A percentile compares a stretch with the other conserved stretches of the same genome.
These are phyloP conservation scores for Enoplolaimus lenunculus DNA, from an alignment of 2,888 invertebrate genomes.

Conservation along the genomic window DNA sequence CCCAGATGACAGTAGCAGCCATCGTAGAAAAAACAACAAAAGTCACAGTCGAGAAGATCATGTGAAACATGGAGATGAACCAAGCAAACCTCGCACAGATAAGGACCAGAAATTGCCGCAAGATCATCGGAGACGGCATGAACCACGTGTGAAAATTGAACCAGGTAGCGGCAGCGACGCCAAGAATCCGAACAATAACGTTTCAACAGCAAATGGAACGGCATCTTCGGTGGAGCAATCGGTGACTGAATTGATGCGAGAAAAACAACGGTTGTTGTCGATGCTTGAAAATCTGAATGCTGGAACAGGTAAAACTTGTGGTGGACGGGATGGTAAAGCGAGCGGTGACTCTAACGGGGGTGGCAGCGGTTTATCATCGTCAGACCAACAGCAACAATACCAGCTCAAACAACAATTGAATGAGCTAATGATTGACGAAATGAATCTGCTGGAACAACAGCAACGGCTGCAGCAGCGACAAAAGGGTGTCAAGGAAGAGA, in stretches of 20 bases:
- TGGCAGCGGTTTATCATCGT: background rate
- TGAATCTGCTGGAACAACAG: background rate
- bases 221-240: slow-evolving; percentile 33
- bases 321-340: background rate
- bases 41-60: too few relatives aligned
- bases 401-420: background rate
- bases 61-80: too few relatives aligned
- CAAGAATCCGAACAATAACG: too few relatives aligned
- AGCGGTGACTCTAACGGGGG: background rate
- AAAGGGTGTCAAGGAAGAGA: background rate
- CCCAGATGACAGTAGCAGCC: too few relatives aligned
- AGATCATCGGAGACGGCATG: too few relatives aligned
- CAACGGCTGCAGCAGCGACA: background rate
- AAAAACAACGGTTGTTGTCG: slow-evolving; percentile 36
- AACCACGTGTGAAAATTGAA: too few relatives aligned
- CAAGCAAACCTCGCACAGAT: too few relatives aligned
- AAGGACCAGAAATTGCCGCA: too few relatives aligned
- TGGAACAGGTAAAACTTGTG: background rate
- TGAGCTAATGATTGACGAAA: background rate
- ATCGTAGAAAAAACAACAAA: too few relatives aligned
- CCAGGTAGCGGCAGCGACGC: too few relatives aligned
- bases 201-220: too few relatives aligned
- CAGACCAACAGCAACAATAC: background rate
- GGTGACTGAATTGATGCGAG: slow-evolving; percentile 34
- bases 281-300: slow-evolving; percentile 34